Conservation (phyloP, 2,888 invertebrate species). For the Platerodrilus igneus region DNA sequence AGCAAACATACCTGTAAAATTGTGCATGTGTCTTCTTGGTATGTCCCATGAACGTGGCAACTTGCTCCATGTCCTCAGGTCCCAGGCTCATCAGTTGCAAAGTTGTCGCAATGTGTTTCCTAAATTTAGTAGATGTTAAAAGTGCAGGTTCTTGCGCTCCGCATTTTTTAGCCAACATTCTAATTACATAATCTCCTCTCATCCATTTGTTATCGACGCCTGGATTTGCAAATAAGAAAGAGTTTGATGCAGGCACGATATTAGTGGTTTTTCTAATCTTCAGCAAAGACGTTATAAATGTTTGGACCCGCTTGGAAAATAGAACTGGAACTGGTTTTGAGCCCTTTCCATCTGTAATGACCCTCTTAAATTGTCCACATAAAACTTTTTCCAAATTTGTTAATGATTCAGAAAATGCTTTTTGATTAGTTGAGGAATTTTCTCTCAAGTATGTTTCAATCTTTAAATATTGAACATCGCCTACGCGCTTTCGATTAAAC, state of each 20-base stretch:
- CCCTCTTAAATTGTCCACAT: conserved; percentile 22
- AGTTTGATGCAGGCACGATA: conserved; percentile 10
- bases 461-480: conserved; percentile 11
- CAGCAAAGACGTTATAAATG: conserved; percentile 11
- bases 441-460: conserved; percentile 10
- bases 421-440: conserved; percentile 10
- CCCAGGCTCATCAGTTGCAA: conserved; percentile 27
- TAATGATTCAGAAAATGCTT: conserved; percentile 17
- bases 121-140: conserved; percentile 17
- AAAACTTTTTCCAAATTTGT: conserved; percentile 18
- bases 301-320: conserved; percentile 22
- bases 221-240: conserved; percentile 19
- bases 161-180: conserved; percentile 12
- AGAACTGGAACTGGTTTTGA: conserved; percentile 26
- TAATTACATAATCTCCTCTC: conserved; percentile 10
- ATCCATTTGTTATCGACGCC: conserved; percentile 18
- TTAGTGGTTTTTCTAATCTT: conserved; percentile 8
- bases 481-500: conserved; percentile 11
- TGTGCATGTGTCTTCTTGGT: conserved; percentile 29
- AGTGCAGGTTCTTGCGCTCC: conserved; percentile 11
- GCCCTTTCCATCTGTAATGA: conserved; percentile 27
- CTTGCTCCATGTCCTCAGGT: conserved; percentile 27
- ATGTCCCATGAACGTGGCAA: conserved; percentile 31
- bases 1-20: conserved; percentile 18
- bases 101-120: conserved; percentile 26